Percentiles rank a stretch among this genome's conserved stretches.
Conservation (phyloP, 2,113 vertebrate genomes). For the Pseudopodoces humilis region DNA sequence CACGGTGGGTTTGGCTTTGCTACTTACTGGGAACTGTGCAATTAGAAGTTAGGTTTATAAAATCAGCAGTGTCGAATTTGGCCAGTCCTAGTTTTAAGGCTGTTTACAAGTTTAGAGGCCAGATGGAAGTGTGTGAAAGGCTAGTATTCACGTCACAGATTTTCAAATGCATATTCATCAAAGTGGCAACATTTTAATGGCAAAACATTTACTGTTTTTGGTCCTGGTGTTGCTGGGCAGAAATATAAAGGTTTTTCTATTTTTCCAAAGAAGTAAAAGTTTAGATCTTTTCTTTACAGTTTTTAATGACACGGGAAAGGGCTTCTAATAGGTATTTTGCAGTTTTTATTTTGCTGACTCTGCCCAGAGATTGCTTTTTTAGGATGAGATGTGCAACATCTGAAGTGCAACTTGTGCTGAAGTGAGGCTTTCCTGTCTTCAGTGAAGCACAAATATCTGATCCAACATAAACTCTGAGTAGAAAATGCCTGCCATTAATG, state of each 20-base stretch:
- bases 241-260: background rate
- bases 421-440: background rate
- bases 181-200: background rate
- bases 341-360: background rate
- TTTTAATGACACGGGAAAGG: background rate
- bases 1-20: background rate
- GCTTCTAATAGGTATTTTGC: background rate
- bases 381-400: background rate
- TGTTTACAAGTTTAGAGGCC: background rate
- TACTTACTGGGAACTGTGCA: background rate
- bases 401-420: background rate
- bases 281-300: background rate
- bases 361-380: background rate
- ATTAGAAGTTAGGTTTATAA: background rate
- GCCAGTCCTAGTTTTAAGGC: background rate
- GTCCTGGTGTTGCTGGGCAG: background rate
- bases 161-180: background rate
- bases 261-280: background rate
- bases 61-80: background rate
- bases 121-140: background rate
- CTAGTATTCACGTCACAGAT: background rate
- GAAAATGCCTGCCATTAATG: background rate
- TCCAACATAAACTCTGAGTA: background rate
- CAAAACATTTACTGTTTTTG: background rate
- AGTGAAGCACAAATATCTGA: background rate